Evolutionary conservation across 2,797 vertebrate genomes (phyloP).

Genomic region (Lepilemur ruficaudatus): DNA sequence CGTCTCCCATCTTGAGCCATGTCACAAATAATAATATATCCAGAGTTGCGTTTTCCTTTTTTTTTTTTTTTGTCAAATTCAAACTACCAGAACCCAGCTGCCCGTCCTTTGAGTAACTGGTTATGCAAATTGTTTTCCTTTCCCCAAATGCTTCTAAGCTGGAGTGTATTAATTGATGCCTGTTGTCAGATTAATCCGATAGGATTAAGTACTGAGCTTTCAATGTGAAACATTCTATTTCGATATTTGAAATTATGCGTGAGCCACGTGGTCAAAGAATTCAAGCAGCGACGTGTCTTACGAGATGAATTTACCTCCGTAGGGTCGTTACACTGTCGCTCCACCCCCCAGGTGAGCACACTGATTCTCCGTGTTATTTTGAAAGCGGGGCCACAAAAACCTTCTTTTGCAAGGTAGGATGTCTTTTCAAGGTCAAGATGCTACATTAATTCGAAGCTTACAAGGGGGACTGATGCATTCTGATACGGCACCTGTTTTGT

Average conservation of each 20-base stretch:
- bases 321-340: neutral
- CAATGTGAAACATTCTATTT: conserved; percentile 8
- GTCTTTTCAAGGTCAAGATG: neutral
- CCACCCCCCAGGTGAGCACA: neutral
- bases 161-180: conserved; percentile 80
- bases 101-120: conserved; percentile 77
- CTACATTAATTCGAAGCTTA: conserved; percentile 11
- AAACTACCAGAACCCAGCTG: conserved; percentile 82
- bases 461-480: neutral
- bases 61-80: conserved; percentile 76
- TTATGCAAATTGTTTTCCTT: conserved; percentile 81
- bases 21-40: conserved; percentile 95
- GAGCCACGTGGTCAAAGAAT: conserved; percentile 24
- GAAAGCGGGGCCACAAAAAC: neutral
- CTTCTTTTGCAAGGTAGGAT: neutral
- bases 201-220: neutral
- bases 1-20: conserved; percentile 90
- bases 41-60: conserved; percentile 32
- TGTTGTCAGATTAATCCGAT: conserved; percentile 27
- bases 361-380: neutral
- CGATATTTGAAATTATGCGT: conserved; percentile 76
- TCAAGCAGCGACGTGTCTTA: neutral
- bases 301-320: neutral
- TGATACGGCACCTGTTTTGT: neutral
- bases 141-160: conserved; percentile 78